phyloP scores from a whole-genome alignment of 2,113 vertebrate species.

The Rhinopithecus roxellana region DNA sequence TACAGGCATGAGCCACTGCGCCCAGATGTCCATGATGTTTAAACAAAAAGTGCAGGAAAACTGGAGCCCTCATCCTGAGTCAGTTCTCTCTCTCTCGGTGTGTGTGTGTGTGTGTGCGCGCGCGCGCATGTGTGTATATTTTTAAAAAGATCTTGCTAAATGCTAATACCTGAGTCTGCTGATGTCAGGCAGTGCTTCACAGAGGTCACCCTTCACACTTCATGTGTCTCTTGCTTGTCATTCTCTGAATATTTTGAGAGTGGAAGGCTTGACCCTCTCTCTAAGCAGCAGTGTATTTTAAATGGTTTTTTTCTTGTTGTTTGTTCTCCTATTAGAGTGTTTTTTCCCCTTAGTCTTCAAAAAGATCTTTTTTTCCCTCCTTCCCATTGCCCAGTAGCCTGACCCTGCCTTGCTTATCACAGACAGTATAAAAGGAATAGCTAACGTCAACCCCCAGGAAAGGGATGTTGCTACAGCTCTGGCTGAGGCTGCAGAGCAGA shows the following conservation, averaged over 20 bases:
- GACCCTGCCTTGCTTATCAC: slow-evolving; percentile 37
- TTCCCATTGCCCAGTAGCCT: not conserved
- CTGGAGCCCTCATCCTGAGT: not conserved
- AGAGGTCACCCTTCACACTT: slow-evolving; percentile 28
- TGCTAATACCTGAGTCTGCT: not conserved
- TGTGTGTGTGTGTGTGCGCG: not conserved
- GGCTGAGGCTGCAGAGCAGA: not conserved
- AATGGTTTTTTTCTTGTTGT: not conserved
- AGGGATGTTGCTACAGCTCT: fast-evolving
- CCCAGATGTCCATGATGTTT: not conserved
- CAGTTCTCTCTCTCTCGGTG: no score
- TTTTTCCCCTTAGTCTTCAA: not conserved
- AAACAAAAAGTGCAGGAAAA: not conserved
- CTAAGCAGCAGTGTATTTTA: not conserved
- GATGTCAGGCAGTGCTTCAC: not conserved
- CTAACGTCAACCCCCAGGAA: not conserved
- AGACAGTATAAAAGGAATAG: not conserved
- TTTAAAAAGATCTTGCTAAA: not conserved
- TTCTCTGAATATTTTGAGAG: slow-evolving; percentile 46
- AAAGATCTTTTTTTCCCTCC: not conserved
- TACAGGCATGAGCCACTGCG: no score
- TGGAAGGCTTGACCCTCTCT: not conserved
- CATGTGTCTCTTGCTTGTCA: slow-evolving; percentile 53
- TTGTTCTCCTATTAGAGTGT: not conserved
- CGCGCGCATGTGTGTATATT: not conserved